Conservation (phyloP, 1,140 invertebrate genomes). For the Ceratoteleas bidentatus region DNA sequence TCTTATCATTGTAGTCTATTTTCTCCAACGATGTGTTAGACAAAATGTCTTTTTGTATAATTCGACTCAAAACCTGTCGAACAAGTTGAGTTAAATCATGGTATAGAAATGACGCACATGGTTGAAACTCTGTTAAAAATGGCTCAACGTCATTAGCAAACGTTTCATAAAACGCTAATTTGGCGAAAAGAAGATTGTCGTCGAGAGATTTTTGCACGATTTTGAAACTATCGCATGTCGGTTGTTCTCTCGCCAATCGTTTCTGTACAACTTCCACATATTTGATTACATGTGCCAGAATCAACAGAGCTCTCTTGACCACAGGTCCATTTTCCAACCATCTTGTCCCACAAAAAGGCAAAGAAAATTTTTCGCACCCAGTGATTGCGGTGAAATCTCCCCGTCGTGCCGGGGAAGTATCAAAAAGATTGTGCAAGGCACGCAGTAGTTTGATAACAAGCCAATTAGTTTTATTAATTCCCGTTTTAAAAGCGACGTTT, state of each 20-base stretch:
- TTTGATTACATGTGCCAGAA: constrained; percentile 40
- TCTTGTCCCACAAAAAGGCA: constrained; percentile 61
- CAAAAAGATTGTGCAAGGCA: constrained; percentile 14
- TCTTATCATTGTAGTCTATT: constrained; percentile 15
- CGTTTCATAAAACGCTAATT: constrained; percentile 66
- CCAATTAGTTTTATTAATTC: constrained; percentile 52
- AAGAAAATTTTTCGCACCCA: constrained; percentile 30
- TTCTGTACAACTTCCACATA: constrained; percentile 20
- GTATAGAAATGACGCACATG: constrained; percentile 54
- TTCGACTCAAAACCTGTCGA: constrained; percentile 6
- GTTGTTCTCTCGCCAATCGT: constrained; percentile 20
- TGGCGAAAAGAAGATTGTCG: constrained; percentile 53
- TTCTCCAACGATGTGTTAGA: background rate
- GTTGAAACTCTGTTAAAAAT: constrained; percentile 63
- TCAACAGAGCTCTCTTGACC: constrained; percentile 21
- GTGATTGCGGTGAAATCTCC: constrained; percentile 13
- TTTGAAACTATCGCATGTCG: constrained; percentile 34
- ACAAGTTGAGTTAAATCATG: background rate
- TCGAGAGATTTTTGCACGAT: constrained; percentile 30
- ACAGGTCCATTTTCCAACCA: constrained; percentile 63
- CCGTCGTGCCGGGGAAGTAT: constrained; percentile 4
- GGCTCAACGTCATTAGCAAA: constrained; percentile 51
- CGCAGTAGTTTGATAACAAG: constrained; percentile 53
- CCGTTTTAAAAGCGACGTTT: constrained; percentile 59
- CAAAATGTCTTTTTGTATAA: constrained; percentile 8